phyloP scores from a whole-genome alignment of 2,888 invertebrate species.

The Sialis fuliginosa region DNA sequence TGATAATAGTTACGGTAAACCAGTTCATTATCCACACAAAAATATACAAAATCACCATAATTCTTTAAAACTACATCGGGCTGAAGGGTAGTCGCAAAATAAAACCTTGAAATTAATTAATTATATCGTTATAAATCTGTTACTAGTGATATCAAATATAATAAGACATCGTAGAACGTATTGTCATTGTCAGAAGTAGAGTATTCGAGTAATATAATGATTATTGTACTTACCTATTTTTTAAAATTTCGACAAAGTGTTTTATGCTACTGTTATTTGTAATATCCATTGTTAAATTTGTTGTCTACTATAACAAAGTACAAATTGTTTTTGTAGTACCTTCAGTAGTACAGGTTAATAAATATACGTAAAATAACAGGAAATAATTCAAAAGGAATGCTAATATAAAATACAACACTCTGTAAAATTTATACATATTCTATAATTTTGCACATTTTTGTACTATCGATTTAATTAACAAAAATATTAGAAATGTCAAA shows the following conservation, averaged over 20 bases:
- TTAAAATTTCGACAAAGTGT: constrained; percentile 20
- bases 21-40: constrained; percentile 60
- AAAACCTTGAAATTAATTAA: constrained; percentile 28
- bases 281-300: not conserved
- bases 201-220: no score
- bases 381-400: constrained; percentile 7
- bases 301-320: not conserved
- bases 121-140: no score
- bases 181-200: no score
- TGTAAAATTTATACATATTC: constrained; percentile 4
- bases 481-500: no score
- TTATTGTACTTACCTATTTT: constrained; percentile 11
- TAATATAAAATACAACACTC: constrained; percentile 8
- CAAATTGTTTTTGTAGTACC: not conserved
- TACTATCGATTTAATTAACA: no score
- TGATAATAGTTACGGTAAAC: constrained; percentile 71
- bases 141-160: no score
- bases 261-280: constrained; percentile 15
- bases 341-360: constrained; percentile 3
- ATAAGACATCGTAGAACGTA: no score
- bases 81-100: constrained; percentile 44
- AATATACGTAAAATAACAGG: constrained; percentile 5
- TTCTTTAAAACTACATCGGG: constrained; percentile 41
- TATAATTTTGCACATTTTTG: constrained; percentile 3
- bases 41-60: constrained; percentile 52